These are phyloP conservation scores for Syngnathus acus DNA, from an alignment of 2,797 vertebrate genomes.

Conservation along the genomic window DNA sequence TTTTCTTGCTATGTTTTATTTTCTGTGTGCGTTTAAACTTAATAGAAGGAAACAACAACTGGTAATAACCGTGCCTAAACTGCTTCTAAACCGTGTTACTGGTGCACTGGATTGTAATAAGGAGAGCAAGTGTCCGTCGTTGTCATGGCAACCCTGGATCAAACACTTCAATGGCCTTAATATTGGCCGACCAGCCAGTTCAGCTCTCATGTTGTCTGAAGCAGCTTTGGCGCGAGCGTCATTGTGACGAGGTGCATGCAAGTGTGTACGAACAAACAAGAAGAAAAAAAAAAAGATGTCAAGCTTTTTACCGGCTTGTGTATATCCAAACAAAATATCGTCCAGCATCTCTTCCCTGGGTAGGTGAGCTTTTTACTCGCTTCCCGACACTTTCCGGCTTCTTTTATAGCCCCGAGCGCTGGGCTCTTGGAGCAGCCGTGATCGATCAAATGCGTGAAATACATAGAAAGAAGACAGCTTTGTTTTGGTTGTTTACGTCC, in stretches of 20 bases:
- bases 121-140: not conserved
- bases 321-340: not conserved
- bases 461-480: not conserved
- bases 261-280: not conserved
- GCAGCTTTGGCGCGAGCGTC: not conserved
- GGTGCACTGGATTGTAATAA: not conserved
- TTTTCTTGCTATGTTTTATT: not conserved
- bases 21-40: not conserved
- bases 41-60: not conserved
- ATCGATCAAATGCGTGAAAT: slow-evolving; percentile 2
- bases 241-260: not conserved
- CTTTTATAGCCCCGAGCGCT: not conserved
- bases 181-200: not conserved
- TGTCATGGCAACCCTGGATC: not conserved
- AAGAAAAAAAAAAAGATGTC: not conserved
- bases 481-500: not conserved
- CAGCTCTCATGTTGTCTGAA: not conserved
- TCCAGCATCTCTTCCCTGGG: not conserved
- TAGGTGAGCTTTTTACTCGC: not conserved
- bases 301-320: not conserved
- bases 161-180: not conserved
- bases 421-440: not conserved
- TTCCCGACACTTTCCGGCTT: not conserved
- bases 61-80: not conserved
- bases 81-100: not conserved